Evolutionary conservation across 2,113 vertebrate species (phyloP), one percentile per base, ranked within the genome.

Genomic region (Corythaixoides concolor): DNA sequence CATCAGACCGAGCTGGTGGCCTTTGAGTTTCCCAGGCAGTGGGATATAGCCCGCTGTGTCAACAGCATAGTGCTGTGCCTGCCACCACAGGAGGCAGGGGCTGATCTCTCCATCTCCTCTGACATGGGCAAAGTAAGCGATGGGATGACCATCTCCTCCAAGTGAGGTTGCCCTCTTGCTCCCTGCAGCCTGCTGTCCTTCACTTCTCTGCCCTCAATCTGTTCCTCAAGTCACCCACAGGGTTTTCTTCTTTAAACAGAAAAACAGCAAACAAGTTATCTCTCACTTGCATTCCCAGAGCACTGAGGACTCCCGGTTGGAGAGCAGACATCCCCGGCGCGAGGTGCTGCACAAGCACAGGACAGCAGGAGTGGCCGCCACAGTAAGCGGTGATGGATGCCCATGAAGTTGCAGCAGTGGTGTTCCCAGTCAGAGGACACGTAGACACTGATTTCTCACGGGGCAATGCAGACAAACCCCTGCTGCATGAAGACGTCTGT

Each of bases 251-350:
- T 39, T 50, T 33, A 19, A 37, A 60, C 3, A 39, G 53, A 17
- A 27, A 28, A 30, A 20, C 3, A 15, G 35, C 20, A 35, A 76
- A 6, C 9, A 43, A 26, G 8, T 4, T 4, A 6, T 14, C 9
- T 47, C 30, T 20, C 33, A 2, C 49, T 52, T 13, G 1, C 11
- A 4, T 13, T 35, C n/a, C 22, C 32, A 55, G 56, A 30, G 15
- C 47, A 15, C 5, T 0, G 9, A 43, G 30, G 27, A 49, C 22
- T 19, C 24, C 1, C 0, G 37, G 32, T 8, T 2, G 2, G 50
- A 33, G 56, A 22, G 26, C 39, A 39, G 69, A 15, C 28, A 19
- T 5, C 19, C 1, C 0, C 3, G 1, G 30, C 4, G 3, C 16
- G 9, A 3, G 19, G 30, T 8, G 35, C 67, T 58, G 56, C n/a